Percentiles rank a stretch among this genome's conserved stretches.
Conservation (phyloP, 2,888 invertebrate genomes). For the Coelinius sp. region DNA sequence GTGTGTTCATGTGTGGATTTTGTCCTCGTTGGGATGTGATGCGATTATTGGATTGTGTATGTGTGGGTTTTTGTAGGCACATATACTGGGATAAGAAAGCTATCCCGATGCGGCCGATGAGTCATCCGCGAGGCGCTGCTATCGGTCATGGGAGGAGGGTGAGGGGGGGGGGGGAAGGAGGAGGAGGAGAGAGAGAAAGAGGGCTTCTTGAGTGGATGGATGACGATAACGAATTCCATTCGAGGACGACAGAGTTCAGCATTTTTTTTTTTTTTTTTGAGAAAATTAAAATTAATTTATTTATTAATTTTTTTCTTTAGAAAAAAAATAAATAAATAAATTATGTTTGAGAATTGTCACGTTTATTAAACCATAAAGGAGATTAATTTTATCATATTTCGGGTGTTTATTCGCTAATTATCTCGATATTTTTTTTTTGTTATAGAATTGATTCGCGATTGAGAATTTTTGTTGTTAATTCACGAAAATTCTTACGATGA, state of each 20-base stretch:
- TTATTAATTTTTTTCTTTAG: too few species aligned
- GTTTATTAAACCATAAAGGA: too few species aligned
- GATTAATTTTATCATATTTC: too few species aligned
- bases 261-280: slow-evolving; percentile 7
- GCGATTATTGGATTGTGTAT: slow-evolving; percentile 19
- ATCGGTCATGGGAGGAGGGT: slow-evolving; percentile 34
- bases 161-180: neutral
- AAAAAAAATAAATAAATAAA: too few species aligned
- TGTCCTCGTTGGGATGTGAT: slow-evolving; percentile 20
- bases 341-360: too few species aligned
- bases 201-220: slow-evolving; percentile 16
- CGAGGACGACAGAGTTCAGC: slow-evolving; percentile 32
- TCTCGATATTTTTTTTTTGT: too few species aligned
- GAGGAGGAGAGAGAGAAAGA: neutral
- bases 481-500: too few species aligned
- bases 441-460: too few species aligned
- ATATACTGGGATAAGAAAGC: slow-evolving; percentile 34
- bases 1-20: slow-evolving; percentile 18
- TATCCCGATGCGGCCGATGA: slow-evolving; percentile 45
- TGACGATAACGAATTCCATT: slow-evolving; percentile 32
- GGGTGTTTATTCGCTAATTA: too few species aligned
- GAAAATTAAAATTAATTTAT: too few species aligned
- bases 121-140: slow-evolving; percentile 46
- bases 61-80: neutral
- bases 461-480: too few species aligned